These are phyloP conservation scores for Drosophila serrata DNA, from an alignment of 1,140 invertebrate genomes.

Conservation along the genomic window DNA sequence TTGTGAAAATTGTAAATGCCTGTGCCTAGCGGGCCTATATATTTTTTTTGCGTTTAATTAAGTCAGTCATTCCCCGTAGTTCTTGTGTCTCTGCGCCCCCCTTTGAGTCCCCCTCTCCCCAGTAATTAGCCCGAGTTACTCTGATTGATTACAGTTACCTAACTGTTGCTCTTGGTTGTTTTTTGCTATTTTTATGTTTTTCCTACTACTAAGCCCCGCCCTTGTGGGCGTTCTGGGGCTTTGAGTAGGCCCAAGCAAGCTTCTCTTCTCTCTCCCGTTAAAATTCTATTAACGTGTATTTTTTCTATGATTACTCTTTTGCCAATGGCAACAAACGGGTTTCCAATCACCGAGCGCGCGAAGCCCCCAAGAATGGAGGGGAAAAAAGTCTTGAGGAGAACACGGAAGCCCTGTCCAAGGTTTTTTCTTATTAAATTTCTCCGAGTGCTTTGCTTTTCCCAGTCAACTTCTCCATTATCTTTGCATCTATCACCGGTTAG, in stretches of 20 bases:
- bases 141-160: conserved; percentile 79
- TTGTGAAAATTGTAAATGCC: conserved; percentile 62
- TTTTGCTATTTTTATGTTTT: conserved; percentile 30
- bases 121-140: conserved; percentile 50
- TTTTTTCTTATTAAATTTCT: conserved; percentile 70
- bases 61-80: conserved; percentile 49
- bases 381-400: conserved; percentile 23
- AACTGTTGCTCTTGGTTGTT: conserved; percentile 51
- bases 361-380: conserved; percentile 7
- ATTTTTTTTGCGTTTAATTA: conserved; percentile 77
- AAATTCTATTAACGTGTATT: conserved; percentile 73
- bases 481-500: conserved; percentile 41
- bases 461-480: conserved; percentile 49
- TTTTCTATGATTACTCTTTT: conserved; percentile 51
- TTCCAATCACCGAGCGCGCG: conserved; percentile 37
- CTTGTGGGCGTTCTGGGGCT: conserved; percentile 37
- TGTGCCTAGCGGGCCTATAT: conserved; percentile 44
- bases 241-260: background rate
- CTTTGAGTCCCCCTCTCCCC: background rate
- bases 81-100: conserved; percentile 13
- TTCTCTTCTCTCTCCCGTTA: conserved; percentile 46
- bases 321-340: conserved; percentile 66
- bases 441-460: conserved; percentile 28
- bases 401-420: conserved; percentile 49
- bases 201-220: conserved; percentile 52